A percentile compares a stretch with the other conserved stretches of the same genome.
Conservation (phyloP, 2,888 invertebrate genomes). For the Mesoligia furuncula region DNA sequence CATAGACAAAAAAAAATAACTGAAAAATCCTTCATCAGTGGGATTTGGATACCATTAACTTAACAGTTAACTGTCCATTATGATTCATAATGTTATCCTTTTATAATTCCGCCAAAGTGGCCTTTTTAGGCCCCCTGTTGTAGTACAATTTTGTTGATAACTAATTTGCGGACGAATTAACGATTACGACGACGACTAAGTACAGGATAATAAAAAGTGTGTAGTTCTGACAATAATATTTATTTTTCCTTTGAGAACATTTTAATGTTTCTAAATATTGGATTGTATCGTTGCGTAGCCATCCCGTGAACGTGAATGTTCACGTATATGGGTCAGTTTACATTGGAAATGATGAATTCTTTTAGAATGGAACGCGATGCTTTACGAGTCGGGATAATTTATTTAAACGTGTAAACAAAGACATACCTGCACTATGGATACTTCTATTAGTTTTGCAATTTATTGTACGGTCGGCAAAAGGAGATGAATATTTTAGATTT, state of each 20-base stretch:
- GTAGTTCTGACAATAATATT: conserved; percentile 18
- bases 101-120: no score
- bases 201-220: not conserved
- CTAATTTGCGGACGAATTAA: not conserved
- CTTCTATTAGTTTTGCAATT: conserved; percentile 57
- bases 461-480: conserved; percentile 1
- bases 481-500: not conserved
- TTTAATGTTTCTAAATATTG: conserved; percentile 57
- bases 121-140: not conserved
- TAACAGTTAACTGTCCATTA: no score
- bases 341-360: conserved; percentile 63
- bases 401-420: conserved; percentile 61
- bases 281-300: conserved; percentile 37
- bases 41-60: no score
- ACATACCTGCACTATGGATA: conserved; percentile 41
- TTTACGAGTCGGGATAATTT: conserved; percentile 62
- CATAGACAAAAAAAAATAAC: no score
- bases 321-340: conserved; percentile 63
- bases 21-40: no score
- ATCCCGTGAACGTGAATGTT: not conserved
- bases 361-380: conserved; percentile 53
- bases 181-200: no score
- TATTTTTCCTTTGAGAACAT: conserved; percentile 34
- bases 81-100: no score
- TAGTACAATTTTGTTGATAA: not conserved